These are phyloP conservation scores for Oryzias celebensis DNA, from an alignment of 2,113 vertebrate species.

Conservation along the genomic window DNA sequence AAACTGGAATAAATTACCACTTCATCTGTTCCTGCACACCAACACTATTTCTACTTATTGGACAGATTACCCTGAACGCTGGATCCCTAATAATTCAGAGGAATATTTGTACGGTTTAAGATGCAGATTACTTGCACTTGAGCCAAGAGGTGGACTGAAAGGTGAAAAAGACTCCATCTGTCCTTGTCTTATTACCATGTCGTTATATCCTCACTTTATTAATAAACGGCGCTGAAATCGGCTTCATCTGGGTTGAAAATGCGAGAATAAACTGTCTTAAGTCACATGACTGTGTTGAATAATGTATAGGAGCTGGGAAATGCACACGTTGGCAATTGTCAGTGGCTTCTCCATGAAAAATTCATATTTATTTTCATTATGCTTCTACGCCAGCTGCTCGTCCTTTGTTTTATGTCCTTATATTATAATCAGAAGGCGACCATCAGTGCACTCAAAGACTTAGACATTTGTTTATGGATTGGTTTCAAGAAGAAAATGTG, in stretches of 20 bases:
- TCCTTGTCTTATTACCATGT: conserved; percentile 39
- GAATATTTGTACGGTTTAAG: conserved; percentile 21
- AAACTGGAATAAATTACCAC: background rate
- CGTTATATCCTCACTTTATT: conserved; percentile 50
- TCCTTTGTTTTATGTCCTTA: conserved; percentile 61
- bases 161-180: conserved; percentile 2
- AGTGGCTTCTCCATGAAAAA: conserved; percentile 70
- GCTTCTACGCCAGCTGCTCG: conserved; percentile 48
- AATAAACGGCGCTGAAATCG: conserved; percentile 42
- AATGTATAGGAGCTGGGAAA: conserved; percentile 62
- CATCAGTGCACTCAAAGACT: conserved; percentile 33
- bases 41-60: conserved; percentile 4
- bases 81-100: no score
- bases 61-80: conserved; percentile 11
- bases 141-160: conserved; percentile 12
- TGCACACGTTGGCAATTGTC: conserved; percentile 68
- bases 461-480: conserved; percentile 21
- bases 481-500: conserved; percentile 35
- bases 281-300: conserved; percentile 53
- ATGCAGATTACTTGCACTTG: background rate
- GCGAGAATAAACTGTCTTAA: conserved; percentile 42
- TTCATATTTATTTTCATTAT: conserved; percentile 74
- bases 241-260: conserved; percentile 33
- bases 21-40: conserved; percentile 12
- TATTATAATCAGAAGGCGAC: conserved; percentile 46